phyloP scores from a whole-genome alignment of 1,140 invertebrate genomes.

The Acromyrmex charruanus region DNA sequence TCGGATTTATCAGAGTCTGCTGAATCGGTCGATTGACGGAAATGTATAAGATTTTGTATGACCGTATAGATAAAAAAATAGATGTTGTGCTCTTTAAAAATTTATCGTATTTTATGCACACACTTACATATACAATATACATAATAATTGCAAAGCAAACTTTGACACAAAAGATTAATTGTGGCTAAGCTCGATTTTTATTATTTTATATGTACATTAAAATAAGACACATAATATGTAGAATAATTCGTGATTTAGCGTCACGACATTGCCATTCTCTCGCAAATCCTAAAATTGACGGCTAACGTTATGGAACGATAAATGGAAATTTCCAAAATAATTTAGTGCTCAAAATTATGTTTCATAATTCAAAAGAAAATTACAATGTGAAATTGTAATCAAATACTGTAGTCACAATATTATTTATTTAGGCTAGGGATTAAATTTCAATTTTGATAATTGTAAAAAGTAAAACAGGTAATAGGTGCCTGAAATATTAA shows the following conservation, averaged over 20 bases:
- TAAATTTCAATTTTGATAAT: constrained; percentile 4
- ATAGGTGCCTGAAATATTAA: no score
- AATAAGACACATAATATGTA: constrained; percentile 11
- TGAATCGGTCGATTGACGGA: not conserved
- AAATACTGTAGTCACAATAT: not conserved
- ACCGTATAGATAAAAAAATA: not conserved
- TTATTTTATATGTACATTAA: constrained; percentile 2
- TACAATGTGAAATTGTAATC: not conserved
- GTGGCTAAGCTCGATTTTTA: constrained; percentile 27
- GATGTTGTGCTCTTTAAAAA: constrained; percentile 3
- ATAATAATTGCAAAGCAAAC: not conserved
- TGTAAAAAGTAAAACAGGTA: no score
- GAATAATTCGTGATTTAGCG: constrained; percentile 54
- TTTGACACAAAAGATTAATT: constrained; percentile 49
- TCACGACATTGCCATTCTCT: not conserved
- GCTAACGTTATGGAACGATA: constrained; percentile 33
- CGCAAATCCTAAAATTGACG: constrained; percentile 28
- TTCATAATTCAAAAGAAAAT: constrained; percentile 43
- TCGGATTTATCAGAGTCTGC: constrained; percentile 20
- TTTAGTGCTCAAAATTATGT: not conserved
- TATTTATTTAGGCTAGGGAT: not conserved
- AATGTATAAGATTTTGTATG: not conserved
- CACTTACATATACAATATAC: not conserved
- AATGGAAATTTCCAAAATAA: constrained; percentile 5
- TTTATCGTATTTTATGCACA: not conserved